Evolutionary conservation across 2,113 vertebrate species (phyloP), one percentile per base, ranked within the genome.

Genomic region (Bufo bufo): DNA sequence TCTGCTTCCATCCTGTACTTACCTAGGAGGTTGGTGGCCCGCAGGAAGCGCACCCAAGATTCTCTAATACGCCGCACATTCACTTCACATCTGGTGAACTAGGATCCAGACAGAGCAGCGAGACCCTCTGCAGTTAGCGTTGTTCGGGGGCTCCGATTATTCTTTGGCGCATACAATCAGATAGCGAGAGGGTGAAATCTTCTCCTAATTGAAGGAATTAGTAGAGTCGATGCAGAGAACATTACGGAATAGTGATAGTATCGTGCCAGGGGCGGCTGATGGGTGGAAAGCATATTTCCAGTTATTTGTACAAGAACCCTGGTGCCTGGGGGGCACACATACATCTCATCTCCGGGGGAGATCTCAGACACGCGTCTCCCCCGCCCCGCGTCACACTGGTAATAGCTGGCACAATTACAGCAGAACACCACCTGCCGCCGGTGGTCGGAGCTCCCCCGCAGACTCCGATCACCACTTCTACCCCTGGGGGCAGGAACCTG

Each of bases 131-230:
- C 33, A n/a, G 12, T 52, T 52, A 9, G 52, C 5, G 52, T 5
- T 52, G 52, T 61, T 69, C 33, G 66, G n/a, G 63, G 63, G 23
- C 66, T 69, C 13, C 63, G n/a, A 17, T 23, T 10, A n/a, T 10
- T 10, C 63, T 0, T 45, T 4, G 52, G 11, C n/a, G 20, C 12
- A 19, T 19, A 45, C 56, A 19, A 81, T 59, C 54, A 61, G 78
- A 81, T 61, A 61, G 14, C 10, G 23, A 19, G 23, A 81, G 23
- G 14, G 33, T 80, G 13, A 9, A 59, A 33, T 66, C 2, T 50
- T 6, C 54, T 81, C 7, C 56, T 81, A 81, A 81, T 81, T 59
- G 78, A 61, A 81, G 43, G 23, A 59, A 61, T 81, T 33, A 81
- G 56, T 58, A 19, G 8, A 69, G 16, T 61, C 23, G 16, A 33